phyloP scores from a whole-genome alignment of 2,888 invertebrate species.

The Cerastis leucographa region DNA sequence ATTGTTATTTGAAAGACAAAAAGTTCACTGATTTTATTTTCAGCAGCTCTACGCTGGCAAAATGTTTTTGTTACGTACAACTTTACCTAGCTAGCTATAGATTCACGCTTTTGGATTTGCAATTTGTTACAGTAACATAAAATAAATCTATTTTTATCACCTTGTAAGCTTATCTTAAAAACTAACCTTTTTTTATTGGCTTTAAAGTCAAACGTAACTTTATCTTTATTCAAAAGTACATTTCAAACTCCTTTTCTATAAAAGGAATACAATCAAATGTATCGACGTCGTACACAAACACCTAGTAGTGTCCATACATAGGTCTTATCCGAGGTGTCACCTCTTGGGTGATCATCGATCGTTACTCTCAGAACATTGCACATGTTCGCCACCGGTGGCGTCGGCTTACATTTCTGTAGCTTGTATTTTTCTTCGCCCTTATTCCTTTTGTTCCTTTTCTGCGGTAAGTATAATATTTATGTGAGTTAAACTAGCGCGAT shows the following conservation, averaged over 20 bases:
- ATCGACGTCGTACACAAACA: neutral
- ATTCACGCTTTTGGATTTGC: neutral
- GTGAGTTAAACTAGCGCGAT: too few species aligned
- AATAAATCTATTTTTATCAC: neutral
- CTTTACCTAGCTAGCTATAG: neutral
- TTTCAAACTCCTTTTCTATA: slow-evolving; percentile 3
- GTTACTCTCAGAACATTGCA: slow-evolving; percentile 46
- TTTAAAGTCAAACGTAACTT: neutral
- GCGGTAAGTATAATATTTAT: neutral
- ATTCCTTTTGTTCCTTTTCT: neutral
- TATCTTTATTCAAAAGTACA: neutral
- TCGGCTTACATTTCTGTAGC: slow-evolving; percentile 26
- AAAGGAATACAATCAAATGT: slow-evolving; percentile 12
- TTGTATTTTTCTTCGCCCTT: slow-evolving; percentile 9
- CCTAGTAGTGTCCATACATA: slow-evolving; percentile 2
- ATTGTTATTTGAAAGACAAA: slow-evolving; percentile 48
- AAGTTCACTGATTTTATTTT: slow-evolving; percentile 53
- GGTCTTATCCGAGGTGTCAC: slow-evolving; percentile 19
- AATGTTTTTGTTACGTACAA: slow-evolving; percentile 14
- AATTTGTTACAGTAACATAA: neutral
- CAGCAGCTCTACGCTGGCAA: neutral
- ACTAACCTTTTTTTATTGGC: neutral
- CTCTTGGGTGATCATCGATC: slow-evolving; percentile 46
- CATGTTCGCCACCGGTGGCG: slow-evolving; percentile 28
- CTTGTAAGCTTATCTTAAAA: neutral